Percentiles rank a stretch among this genome's conserved stretches.
Conservation (phyloP, 2,113 vertebrate genomes). For the Nipponia nippon region DNA sequence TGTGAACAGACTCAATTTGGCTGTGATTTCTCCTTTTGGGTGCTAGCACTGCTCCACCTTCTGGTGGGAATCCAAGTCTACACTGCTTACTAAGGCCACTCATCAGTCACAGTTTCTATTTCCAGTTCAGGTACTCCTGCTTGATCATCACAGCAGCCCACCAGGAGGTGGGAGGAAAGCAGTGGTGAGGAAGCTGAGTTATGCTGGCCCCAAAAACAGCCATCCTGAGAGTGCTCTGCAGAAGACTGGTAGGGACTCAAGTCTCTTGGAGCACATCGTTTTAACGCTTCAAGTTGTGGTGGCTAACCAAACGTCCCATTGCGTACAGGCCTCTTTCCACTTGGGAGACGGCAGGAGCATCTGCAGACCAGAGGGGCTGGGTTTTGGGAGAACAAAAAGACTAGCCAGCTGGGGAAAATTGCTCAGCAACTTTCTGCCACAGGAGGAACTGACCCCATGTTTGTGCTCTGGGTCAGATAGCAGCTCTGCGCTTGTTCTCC, state of each 20-base stretch:
- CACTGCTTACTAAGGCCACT: neutral
- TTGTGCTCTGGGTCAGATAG: neutral
- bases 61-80: neutral
- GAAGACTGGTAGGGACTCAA: neutral
- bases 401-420: neutral
- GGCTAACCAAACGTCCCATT: neutral
- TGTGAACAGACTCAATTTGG: accelerated
- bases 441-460: accelerated
- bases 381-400: neutral
- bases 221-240: neutral
- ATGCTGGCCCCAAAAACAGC: neutral
- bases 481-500: neutral
- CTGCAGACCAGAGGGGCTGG: neutral
- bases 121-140: neutral
- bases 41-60: neutral
- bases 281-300: neutral
- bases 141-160: neutral
- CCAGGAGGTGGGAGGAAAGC: neutral
- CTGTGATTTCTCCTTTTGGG: neutral
- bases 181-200: neutral
- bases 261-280: too few relatives aligned
- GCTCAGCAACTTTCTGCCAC: neutral
- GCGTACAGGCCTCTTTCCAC: neutral
- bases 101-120: neutral
- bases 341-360: neutral